Conservation (phyloP, 2,113 vertebrate genomes). For the Climacteris rufus region DNA sequence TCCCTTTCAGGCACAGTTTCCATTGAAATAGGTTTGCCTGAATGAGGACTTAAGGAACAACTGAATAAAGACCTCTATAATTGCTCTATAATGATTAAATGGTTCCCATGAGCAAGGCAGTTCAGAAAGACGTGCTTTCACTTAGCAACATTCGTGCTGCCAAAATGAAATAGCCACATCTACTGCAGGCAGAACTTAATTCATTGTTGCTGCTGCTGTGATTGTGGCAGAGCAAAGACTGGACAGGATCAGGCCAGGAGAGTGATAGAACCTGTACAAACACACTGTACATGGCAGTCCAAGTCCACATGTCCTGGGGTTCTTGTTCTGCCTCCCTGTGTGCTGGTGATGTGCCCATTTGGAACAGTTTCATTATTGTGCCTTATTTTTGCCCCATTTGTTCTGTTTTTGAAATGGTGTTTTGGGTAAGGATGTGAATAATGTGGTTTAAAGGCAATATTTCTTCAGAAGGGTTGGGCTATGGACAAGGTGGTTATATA, state of each 20-base stretch:
- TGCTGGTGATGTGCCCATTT: not conserved
- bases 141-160: slow-evolving; percentile 51
- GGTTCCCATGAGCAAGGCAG: slow-evolving; percentile 63
- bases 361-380: not conserved
- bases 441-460: not conserved
- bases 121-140: slow-evolving; percentile 61
- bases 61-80: slow-evolving; percentile 61
- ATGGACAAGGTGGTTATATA: not conserved
- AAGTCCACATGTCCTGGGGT: fast-evolving
- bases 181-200: slow-evolving; percentile 7
- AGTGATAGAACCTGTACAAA: not conserved
- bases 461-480: not conserved
- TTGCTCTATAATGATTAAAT: slow-evolving; percentile 68
- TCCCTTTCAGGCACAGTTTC: slow-evolving; percentile 56
- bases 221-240: not conserved
- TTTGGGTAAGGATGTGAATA: not conserved
- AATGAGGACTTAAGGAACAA: slow-evolving; percentile 61
- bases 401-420: not conserved
- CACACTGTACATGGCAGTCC: not conserved
- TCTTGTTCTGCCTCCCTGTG: not conserved
- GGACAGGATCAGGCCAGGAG: not conserved
- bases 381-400: not conserved
- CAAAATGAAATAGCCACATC: slow-evolving; percentile 44
- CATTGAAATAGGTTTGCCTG: slow-evolving; percentile 63
- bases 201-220: not conserved